Evolutionary conservation across 2,113 vertebrate species (phyloP), one percentile per base, ranked within the genome.

Genomic region (Istiophorus platypterus): DNA sequence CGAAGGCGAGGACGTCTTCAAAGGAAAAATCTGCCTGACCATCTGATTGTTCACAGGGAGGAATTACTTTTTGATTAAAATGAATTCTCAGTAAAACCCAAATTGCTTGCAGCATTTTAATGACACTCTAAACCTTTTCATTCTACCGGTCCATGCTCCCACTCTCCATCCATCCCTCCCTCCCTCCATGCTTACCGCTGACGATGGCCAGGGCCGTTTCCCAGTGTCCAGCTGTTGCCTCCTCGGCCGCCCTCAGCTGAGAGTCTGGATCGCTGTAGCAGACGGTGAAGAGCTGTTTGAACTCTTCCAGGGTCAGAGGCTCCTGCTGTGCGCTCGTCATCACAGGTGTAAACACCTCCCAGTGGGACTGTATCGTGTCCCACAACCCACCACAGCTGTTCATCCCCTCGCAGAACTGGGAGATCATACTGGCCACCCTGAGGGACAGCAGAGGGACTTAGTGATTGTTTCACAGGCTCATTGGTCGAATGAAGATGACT

Each of bases 331-430:
- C 41, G 12, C 76, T 74, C 0, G 75, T 94, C 87, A 95, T 94
- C 58, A 93, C 72, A 4, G 93, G 91, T 10, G 81, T 51, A 68
- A 95, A 94, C 41, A 73, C 34, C 41, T 83, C 54, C 85, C 90
- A 92, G 82, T 93, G 78, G 26, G 75, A 65, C 67, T 65, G 82
- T 2, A 93, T 41, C 22, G 61, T 58, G 41, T 92, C 83, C 94
- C 94, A 95, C 68, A 95, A 80, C 17, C 83, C 90, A 56, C 93
- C 92, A 31, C 90, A 94, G 72, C 89, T 91, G 80, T 94, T 93
- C 85, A 94, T 24, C 1, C 93, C 94, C 29, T 91, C 81, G 0
- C 47, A 90, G 61, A 95, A 94, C 90, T 95, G 94, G 58, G 78
- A 71, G 78, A 93, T 90, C 92, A 94, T 93, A 47, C 83, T 92